phyloP scores from a whole-genome alignment of 2,113 vertebrate genomes.

The Python bivittatus region DNA sequence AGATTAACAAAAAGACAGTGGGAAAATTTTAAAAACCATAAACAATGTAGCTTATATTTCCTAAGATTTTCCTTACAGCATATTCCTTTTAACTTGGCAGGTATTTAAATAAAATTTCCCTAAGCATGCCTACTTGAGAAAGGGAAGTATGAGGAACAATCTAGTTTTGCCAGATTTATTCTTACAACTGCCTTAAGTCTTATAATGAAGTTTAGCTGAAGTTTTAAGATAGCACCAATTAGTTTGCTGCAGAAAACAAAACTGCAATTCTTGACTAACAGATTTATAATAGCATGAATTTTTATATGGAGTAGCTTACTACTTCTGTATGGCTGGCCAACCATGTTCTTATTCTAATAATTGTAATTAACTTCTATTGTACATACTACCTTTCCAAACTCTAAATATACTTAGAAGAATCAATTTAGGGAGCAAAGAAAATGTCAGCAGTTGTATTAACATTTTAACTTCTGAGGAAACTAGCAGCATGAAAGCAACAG shows the following conservation, averaged over 20 bases:
- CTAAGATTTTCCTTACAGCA: constrained; percentile 23
- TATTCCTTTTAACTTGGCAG: constrained; percentile 11
- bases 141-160: background rate
- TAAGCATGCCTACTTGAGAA: background rate
- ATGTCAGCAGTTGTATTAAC: background rate
- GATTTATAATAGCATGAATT: background rate
- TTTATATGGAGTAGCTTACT: background rate
- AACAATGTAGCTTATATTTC: constrained; percentile 7
- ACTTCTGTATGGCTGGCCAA: background rate
- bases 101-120: background rate
- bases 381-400: background rate
- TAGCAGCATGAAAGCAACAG: background rate
- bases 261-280: background rate
- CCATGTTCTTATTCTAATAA: background rate
- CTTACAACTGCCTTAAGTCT: background rate
- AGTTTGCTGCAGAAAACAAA: background rate
- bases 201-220: background rate
- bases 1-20: constrained; percentile 5
- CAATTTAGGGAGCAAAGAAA: background rate
- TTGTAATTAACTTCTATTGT: background rate
- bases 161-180: background rate
- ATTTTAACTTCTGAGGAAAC: background rate
- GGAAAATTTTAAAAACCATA: background rate
- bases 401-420: background rate
- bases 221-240: background rate